Percentiles rank a stretch among this genome's conserved stretches.
Conservation (phyloP, 92 coral and sea anemone species). For the Actinostola sp. region DNA sequence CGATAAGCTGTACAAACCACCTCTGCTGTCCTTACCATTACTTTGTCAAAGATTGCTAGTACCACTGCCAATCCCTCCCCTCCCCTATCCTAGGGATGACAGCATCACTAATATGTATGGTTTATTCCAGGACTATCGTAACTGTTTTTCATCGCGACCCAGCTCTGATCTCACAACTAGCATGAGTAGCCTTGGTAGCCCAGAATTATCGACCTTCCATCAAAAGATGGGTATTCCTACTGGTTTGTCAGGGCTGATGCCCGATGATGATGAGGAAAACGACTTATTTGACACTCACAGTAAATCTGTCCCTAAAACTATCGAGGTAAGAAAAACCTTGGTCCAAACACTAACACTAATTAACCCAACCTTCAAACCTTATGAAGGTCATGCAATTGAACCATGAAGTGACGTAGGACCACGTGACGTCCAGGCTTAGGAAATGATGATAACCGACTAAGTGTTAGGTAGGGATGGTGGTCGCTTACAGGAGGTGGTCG, state of each 20-base stretch:
- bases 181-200: constrained; percentile 83
- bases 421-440: too few relatives aligned
- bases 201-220: constrained; percentile 49
- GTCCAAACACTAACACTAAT: not conserved
- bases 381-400: too few relatives aligned
- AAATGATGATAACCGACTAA: too few relatives aligned
- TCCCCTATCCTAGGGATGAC: not conserved
- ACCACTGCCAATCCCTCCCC: too few relatives aligned
- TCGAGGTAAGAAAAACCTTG: constrained; percentile 43
- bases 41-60: too few relatives aligned
- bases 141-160: constrained; percentile 91
- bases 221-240: not conserved
- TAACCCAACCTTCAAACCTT: too few relatives aligned
- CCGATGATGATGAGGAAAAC: constrained; percentile 28
- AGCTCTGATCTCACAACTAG: constrained; percentile 91
- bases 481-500: too few relatives aligned
- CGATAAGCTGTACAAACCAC: too few relatives aligned
- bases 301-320: constrained; percentile 72
- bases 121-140: constrained; percentile 83
- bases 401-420: too few relatives aligned
- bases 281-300: constrained; percentile 61
- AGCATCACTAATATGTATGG: not conserved
- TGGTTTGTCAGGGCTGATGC: constrained; percentile 2
- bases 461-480: too few relatives aligned
- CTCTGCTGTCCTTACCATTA: too few relatives aligned